Evolutionary conservation across 2,888 invertebrate genomes (phyloP).

Genomic region (Atethmia centrago): DNA sequence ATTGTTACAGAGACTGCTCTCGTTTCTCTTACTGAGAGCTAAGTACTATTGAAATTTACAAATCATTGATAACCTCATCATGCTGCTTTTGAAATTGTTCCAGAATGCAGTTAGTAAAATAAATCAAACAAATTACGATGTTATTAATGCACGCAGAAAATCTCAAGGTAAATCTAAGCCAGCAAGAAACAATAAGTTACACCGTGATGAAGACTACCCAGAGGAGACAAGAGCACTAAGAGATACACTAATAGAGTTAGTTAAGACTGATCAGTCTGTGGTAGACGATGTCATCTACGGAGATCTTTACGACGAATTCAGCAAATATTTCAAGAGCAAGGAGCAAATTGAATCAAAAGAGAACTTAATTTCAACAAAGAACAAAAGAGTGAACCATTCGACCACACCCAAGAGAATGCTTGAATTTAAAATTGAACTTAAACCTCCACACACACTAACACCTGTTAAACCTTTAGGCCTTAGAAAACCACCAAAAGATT

Average conservation of each 20-base stretch:
- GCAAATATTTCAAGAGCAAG: background rate
- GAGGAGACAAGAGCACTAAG: conserved; percentile 20
- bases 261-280: background rate
- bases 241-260: conserved; percentile 24
- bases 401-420: background rate
- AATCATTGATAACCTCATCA: background rate
- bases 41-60: background rate
- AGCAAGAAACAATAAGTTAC: background rate
- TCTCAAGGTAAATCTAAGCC: background rate
- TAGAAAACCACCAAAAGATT: background rate
- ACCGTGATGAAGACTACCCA: background rate
- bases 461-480: background rate
- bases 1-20: background rate
- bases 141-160: conserved; percentile 27
- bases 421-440: conserved; percentile 2
- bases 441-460: background rate
- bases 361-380: background rate
- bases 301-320: conserved; percentile 33
- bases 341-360: background rate
- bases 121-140: conserved; percentile 1
- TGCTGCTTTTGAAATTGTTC: background rate
- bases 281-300: conserved; percentile 42
- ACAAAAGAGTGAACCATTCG: background rate
- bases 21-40: too few species aligned
- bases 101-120: conserved; percentile 20